Conservation (phyloP, 1,140 invertebrate species). For the Drosophila pachea region DNA sequence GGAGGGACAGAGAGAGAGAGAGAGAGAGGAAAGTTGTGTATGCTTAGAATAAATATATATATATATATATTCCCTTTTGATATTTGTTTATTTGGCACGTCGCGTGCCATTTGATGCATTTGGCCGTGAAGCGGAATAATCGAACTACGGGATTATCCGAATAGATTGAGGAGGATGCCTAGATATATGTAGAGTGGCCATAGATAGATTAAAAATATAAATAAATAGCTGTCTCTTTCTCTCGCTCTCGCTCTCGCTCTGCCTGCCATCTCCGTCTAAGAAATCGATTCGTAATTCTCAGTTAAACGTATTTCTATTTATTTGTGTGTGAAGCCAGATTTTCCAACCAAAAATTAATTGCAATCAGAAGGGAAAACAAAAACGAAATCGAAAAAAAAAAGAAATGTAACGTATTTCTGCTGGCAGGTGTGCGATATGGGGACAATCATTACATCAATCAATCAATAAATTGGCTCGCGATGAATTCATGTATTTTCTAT, state of each 20-base stretch:
- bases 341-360: constrained; percentile 45
- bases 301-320: constrained; percentile 36
- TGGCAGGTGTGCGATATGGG: constrained; percentile 3
- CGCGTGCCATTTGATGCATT: constrained; percentile 42
- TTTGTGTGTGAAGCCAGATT: constrained; percentile 41
- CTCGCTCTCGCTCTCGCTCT: too few relatives aligned
- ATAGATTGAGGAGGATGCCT: constrained; percentile 1
- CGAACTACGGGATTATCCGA: neutral
- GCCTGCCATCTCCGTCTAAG: too few relatives aligned
- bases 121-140: constrained; percentile 39
- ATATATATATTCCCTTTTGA: constrained; percentile 30
- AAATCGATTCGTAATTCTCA: constrained; percentile 13
- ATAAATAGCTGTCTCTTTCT: too few relatives aligned
- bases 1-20: too few relatives aligned
- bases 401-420: neutral
- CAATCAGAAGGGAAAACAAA: constrained; percentile 40
- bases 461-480: constrained; percentile 43
- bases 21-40: too few relatives aligned
- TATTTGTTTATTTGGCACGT: constrained; percentile 32
- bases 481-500: constrained; percentile 33
- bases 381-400: neutral
- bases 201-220: too few relatives aligned
- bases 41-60: neutral
- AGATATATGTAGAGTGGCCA: too few relatives aligned
- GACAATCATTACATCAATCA: constrained; percentile 24